phyloP scores from a whole-genome alignment of 2,113 vertebrate species.

The Neogale vison region DNA sequence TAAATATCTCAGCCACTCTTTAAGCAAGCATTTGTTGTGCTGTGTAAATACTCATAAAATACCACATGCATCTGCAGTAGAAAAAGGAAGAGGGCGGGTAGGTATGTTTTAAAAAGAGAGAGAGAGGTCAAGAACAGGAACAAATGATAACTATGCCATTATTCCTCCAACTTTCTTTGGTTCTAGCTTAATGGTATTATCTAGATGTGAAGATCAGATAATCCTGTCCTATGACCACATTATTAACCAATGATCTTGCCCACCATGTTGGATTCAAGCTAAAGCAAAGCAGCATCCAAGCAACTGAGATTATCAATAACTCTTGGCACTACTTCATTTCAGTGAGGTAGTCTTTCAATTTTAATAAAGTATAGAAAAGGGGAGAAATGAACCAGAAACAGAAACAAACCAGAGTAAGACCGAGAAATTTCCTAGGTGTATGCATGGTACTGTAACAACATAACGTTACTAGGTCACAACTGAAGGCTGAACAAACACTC shows the following conservation, averaged over 20 bases:
- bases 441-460: background rate
- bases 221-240: background rate
- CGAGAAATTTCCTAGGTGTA: rapidly evolving
- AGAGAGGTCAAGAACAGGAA: background rate
- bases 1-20: background rate
- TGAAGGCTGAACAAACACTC: background rate
- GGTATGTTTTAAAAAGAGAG: background rate
- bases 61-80: slow-evolving; percentile 42
- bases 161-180: background rate
- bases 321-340: slow-evolving; percentile 50
- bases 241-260: rapidly evolving
- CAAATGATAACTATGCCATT: background rate
- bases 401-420: background rate
- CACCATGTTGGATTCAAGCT: background rate
- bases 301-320: slow-evolving; percentile 17
- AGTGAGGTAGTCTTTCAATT: background rate
- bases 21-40: slow-evolving; percentile 27
- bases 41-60: slow-evolving; percentile 62
- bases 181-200: background rate
- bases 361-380: background rate
- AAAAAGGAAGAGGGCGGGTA: background rate
- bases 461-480: slow-evolving; percentile 24
- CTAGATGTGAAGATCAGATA: background rate
- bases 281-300: slow-evolving; percentile 35
- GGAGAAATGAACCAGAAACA: background rate